Percentiles rank a stretch among this genome's conserved stretches.
Evolutionary conservation across 2,888 invertebrate genomes (phyloP).

Genomic region (Drosophila tanythrix): DNA sequence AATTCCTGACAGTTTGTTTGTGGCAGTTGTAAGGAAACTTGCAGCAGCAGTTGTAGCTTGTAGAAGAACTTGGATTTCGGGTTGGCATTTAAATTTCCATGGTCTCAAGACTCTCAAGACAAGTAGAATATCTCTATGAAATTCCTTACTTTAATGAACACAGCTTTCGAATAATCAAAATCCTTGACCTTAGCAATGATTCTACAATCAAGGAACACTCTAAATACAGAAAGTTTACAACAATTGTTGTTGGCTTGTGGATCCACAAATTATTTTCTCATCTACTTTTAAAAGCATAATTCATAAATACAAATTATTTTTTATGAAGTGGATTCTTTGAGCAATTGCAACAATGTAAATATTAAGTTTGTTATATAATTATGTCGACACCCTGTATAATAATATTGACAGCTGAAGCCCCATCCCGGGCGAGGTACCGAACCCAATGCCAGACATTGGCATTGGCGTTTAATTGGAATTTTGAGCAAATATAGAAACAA

Average conservation of each 20-base stretch:
- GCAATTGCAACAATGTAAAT: background rate
- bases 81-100: background rate
- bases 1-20: background rate
- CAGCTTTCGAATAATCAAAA: background rate
- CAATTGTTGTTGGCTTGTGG: background rate
- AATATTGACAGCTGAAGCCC: conserved; percentile 1
- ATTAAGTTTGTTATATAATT: background rate
- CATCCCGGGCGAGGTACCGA: background rate
- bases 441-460: conserved; percentile 41
- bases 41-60: background rate
- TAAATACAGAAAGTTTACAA: background rate
- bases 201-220: background rate
- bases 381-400: conserved; percentile 32
- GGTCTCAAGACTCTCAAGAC: background rate
- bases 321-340: background rate
- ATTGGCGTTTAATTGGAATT: conserved; percentile 80
- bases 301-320: background rate
- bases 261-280: too few relatives aligned
- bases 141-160: background rate
- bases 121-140: background rate
- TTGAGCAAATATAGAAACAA: conserved; percentile 77
- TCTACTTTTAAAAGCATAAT: background rate
- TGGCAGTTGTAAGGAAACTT: background rate
- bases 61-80: background rate
- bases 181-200: accelerated